Percentiles rank a stretch among this genome's conserved stretches.
These are phyloP conservation scores for Drosophila prolongata DNA, from an alignment of 2,888 invertebrate species.

Conservation along the genomic window DNA sequence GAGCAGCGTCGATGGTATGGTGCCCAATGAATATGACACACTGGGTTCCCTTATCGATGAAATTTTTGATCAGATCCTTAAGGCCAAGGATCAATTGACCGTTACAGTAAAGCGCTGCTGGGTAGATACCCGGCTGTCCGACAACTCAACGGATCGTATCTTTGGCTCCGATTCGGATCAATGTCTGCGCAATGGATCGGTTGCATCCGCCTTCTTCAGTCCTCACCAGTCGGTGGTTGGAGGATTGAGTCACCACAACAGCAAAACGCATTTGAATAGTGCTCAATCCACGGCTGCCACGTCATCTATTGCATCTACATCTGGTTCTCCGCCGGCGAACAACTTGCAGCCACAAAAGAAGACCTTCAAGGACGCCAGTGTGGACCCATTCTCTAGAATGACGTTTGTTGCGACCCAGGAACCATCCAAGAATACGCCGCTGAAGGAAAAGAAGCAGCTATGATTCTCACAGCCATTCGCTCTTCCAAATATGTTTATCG, in stretches of 20 bases:
- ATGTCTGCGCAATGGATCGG: constrained; percentile 9
- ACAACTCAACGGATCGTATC: constrained; percentile 35
- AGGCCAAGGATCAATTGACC: constrained; percentile 79
- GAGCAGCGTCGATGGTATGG: constrained; percentile 95
- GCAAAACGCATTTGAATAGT: constrained; percentile 2
- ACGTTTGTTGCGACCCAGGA: constrained; percentile 4
- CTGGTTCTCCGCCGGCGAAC: neutral
- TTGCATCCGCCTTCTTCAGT: constrained; percentile 18
- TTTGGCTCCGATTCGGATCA: constrained; percentile 27
- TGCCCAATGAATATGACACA: constrained; percentile 96
- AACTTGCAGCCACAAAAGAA: constrained; percentile 16
- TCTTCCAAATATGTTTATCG: constrained; percentile 33
- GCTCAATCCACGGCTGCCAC: neutral
- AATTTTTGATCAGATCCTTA: constrained; percentile 71
- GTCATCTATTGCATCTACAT: neutral
- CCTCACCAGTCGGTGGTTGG: constrained; percentile 25
- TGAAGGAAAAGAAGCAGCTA: constrained; percentile 58
- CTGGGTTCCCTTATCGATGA: constrained; percentile 85
- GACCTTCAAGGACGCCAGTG: constrained; percentile 34
- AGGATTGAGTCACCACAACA: constrained; percentile 7
- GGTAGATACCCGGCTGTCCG: constrained; percentile 60
- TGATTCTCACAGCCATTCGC: constrained; percentile 43
- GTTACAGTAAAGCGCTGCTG: constrained; percentile 75
- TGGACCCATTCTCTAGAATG: constrained; percentile 36
- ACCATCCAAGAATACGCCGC: constrained; percentile 11